Base-by-base conservation (phyloP, 1,140 invertebrate genomes). In the Bombus confusus region DNA sequence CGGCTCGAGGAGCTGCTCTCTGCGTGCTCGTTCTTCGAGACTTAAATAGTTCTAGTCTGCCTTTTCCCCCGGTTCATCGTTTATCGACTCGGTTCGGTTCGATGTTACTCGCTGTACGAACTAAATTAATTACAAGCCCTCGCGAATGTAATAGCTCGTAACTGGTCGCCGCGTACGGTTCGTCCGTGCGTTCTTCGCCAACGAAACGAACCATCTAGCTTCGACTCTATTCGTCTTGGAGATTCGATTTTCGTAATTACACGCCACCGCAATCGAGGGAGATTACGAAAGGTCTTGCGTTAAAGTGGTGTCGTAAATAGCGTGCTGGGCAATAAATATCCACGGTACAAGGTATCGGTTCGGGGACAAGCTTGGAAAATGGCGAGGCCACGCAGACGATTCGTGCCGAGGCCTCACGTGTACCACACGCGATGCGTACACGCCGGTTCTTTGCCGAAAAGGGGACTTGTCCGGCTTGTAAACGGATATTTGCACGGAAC, bases 11-110 rank as follows among this genome's bases (percentile, higher is more conserved):
- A 76, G 41, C 72, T 18, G 80, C 41, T 82, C 69, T 31, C 62
- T 34, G 73, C 59, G 64, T 77, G 62, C 52, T 80, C 69, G 57
- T 41, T 64, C 37, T 31, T 62, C 31, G 37, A 62, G 78, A 91
- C 64, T 74, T 91, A 90, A 88, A 91, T 87, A 89, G 84, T 75
- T 85, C 79, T 80, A 74, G 69, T 62, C 71, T 71, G 79, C 52
- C n/a, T 74, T 75, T 62, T 69, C 64, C 41, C 22, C 34, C 28
- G 66, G 34, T 57, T 41, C 43, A 47, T 74, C 83, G 59, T 80
- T 52, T 34, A 69, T 43, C 69, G 25, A 34, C 3, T 39, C 22
- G 9, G 18, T 69, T 68, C 62, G 37, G 15, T 83, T 71, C 78
- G 66, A 41, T 22, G 52, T 74, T 80, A 22, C 34, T n/a, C 62